A percentile compares a stretch with the other conserved stretches of the same genome.
Evolutionary conservation across 2,113 vertebrate genomes (phyloP).

Genomic region (Oryzias woworae): DNA sequence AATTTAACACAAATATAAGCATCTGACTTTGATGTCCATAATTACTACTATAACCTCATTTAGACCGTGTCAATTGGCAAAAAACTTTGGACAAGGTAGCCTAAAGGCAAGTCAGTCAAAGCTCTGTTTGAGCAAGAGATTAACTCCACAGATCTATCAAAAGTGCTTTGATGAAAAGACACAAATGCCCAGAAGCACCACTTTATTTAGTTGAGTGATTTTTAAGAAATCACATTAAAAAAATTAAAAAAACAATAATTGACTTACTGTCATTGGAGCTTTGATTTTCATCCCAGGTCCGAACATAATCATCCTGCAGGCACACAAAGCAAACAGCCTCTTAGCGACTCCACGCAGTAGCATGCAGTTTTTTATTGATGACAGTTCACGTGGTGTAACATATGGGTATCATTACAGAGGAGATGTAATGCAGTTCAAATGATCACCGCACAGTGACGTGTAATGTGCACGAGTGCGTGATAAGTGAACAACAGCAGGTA

Average conservation of each 20-base stretch:
- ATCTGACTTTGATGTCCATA: too few relatives aligned
- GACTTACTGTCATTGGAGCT: slow-evolving; percentile 87
- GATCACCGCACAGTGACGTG: slow-evolving; percentile 39
- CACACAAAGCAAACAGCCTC: slow-evolving; percentile 38
- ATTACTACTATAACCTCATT: too few relatives aligned
- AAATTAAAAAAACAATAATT: background rate
- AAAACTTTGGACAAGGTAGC: too few relatives aligned
- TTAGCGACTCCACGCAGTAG: slow-evolving; percentile 11
- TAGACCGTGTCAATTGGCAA: too few relatives aligned
- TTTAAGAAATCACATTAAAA: background rate
- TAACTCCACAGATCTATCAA: too few relatives aligned
- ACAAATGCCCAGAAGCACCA: background rate
- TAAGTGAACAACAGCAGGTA: slow-evolving; percentile 37
- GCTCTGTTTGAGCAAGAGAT: too few relatives aligned
- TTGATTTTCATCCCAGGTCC: slow-evolving; percentile 90
- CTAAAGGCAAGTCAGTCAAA: too few relatives aligned
- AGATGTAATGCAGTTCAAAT: slow-evolving; percentile 31
- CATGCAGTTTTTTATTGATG: slow-evolving; percentile 1
- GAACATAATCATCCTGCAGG: slow-evolving; percentile 89
- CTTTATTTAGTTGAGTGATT: background rate
- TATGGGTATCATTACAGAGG: slow-evolving; percentile 15
- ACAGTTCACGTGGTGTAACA: slow-evolving; percentile 6
- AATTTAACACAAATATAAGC: too few relatives aligned
- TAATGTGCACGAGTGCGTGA: slow-evolving; percentile 44
- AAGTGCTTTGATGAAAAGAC: too few relatives aligned